Evolutionary conservation across 2,888 invertebrate species (phyloP), one percentile per base, ranked within the genome.

Genomic region (Steinernema scapterisci): DNA sequence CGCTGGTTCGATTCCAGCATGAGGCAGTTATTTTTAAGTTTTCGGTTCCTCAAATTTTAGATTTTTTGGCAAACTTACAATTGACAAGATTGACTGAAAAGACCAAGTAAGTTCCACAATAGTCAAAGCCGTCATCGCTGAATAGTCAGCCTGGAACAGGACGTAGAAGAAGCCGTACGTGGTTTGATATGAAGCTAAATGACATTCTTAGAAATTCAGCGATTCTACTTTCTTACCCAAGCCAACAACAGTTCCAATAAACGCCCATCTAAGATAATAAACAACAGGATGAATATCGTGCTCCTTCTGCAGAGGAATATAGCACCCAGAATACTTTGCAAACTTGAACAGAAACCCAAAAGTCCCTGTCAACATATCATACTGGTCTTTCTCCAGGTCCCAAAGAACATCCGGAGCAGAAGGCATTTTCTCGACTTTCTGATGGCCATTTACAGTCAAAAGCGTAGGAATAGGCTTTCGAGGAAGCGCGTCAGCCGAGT

Each of bases 1-100:
- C 80, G 77, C 80, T 79, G 82, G 83, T 83, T 83, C 83, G 80
- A 83, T 83, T 82, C 83, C 82, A 81, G 79, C 81, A 81, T 83
- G 76, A 78, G 78, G 78, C 78, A 78, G 48, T 54, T 21, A 52
- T 52, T 52, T 52, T 52, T 52, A n/a, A n/a, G n/a, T n/a, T 9
- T 38, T 38, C 3, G 3, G 3, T 6, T 38, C 38, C 9, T 38
- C 9, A 9, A 6, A 9, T 38, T 38, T 38, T 9, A 38, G 9
- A 6, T 38, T 38, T 38, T 38, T 38, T 38, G 5, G 9, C 2
- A 19, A 52, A 52, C 63, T 63, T n/a, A 63, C 63, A n/a, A 63
- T 63, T 13, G 63, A 63, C 16, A 63, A 27, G 16, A 63, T 63
- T 16, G 63, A 27, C 38, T 63, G 63, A 31, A 63, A 63, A 16